Percentiles rank a stretch among this genome's conserved stretches.
These are phyloP conservation scores for Didymodactylos carnosus DNA, from an alignment of 2,888 invertebrate genomes.

Conservation along the genomic window DNA sequence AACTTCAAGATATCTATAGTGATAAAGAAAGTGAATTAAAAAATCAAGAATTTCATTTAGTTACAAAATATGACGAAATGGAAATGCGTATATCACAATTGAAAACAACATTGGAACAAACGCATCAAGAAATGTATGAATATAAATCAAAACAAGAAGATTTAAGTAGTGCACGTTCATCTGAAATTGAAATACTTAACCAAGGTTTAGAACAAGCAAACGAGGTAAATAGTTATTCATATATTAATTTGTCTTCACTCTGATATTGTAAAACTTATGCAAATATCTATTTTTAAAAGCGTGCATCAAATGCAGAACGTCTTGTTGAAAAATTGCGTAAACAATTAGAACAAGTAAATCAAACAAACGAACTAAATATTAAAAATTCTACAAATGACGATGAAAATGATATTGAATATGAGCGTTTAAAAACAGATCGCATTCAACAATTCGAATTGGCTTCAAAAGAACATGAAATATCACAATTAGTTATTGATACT, in stretches of 20 bases:
- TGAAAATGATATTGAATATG: conserved; percentile 34
- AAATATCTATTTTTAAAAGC: conserved; percentile 47
- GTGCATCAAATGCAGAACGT: conserved; percentile 82
- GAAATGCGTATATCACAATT: background rate
- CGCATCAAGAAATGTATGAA: conserved; percentile 37
- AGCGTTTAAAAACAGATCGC: conserved; percentile 21
- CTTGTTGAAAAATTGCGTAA: conserved; percentile 75
- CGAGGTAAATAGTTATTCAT: conserved; percentile 32
- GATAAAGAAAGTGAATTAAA: background rate
- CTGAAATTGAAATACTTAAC: conserved; percentile 39
- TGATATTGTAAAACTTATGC: too few species aligned
- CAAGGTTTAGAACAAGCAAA: conserved; percentile 39
- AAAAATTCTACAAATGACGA: conserved; percentile 35
- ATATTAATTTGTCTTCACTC: conserved; percentile 20
- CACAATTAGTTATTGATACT: conserved; percentile 75
- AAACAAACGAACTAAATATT: too few species aligned
- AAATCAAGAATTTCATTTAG: background rate
- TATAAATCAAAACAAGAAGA: conserved; percentile 36
- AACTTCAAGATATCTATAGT: background rate
- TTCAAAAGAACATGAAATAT: conserved; percentile 91
- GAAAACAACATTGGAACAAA: conserved; percentile 34
- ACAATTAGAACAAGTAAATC: conserved; percentile 48
- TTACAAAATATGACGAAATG: conserved; percentile 4
- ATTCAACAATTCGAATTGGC: conserved; percentile 62
- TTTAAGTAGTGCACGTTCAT: conserved; percentile 33